Percentiles rank a stretch among this genome's conserved stretches.
These are phyloP conservation scores for Danio tinwini DNA, from an alignment of 2,797 vertebrate species.

Conservation along the genomic window DNA sequence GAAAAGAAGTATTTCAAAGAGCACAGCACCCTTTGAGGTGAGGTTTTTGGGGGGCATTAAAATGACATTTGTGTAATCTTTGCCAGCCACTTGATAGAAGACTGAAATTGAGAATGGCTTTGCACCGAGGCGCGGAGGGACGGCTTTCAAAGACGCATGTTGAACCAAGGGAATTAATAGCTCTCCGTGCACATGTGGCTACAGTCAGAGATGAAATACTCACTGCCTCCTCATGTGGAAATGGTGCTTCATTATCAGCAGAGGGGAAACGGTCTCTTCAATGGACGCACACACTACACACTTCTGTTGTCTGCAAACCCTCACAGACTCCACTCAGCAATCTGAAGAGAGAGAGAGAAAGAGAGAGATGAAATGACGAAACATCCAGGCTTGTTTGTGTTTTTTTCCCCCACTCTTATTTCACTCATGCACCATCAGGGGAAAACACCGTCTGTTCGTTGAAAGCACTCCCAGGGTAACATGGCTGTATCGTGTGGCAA, in stretches of 20 bases:
- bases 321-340: constrained; percentile 41
- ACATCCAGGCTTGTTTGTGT: constrained; percentile 32
- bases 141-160: constrained; percentile 46
- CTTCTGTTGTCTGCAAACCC: constrained; percentile 42
- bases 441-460: constrained; percentile 26
- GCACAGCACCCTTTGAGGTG: constrained; percentile 30
- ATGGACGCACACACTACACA: constrained; percentile 45
- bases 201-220: constrained; percentile 49
- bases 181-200: constrained; percentile 15
- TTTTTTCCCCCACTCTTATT: constrained; percentile 2
- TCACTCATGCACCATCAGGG: constrained; percentile 5
- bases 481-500: background rate
- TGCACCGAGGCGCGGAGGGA: constrained; percentile 37
- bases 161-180: constrained; percentile 40
- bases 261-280: constrained; percentile 51
- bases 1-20: constrained; percentile 42
- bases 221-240: constrained; percentile 66
- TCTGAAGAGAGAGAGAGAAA: constrained; percentile 37
- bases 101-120: constrained; percentile 51
- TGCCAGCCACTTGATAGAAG: constrained; percentile 51
- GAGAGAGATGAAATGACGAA: constrained; percentile 20
- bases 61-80: constrained; percentile 52
- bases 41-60: constrained; percentile 36
- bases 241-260: constrained; percentile 58
- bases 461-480: constrained; percentile 15